These are phyloP conservation scores for Siphonodentalium dalli DNA, from an alignment of 2,888 invertebrate species.

Conservation along the genomic window DNA sequence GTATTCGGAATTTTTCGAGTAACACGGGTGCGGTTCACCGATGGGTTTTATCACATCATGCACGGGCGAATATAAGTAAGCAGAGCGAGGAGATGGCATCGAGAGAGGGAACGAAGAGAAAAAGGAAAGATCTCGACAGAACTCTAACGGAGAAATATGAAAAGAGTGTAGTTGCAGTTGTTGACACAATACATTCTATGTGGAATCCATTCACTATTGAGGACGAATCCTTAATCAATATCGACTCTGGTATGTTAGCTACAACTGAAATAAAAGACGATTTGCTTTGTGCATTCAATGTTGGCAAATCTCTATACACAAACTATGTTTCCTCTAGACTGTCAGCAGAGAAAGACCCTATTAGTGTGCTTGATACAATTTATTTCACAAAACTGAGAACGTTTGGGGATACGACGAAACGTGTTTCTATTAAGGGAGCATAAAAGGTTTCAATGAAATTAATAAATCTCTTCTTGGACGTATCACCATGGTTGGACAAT, in stretches of 20 bases:
- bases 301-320: no score
- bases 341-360: no score
- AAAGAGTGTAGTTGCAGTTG: not conserved
- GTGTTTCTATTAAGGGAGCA: no score
- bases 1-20: constrained; percentile 9
- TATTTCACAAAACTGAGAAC: no score
- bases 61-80: constrained; percentile 4
- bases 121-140: not conserved
- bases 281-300: not conserved
- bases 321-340: no score
- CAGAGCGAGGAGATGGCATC: constrained; percentile 10
- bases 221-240: not conserved
- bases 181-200: not conserved
- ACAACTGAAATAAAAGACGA: not conserved
- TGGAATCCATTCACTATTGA: not conserved
- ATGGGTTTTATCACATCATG: constrained; percentile 14
- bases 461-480: no score
- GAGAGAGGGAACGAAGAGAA: not conserved
- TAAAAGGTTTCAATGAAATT: no score
- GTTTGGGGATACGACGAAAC: no score
- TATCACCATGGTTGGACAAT: no score
- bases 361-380: no score
- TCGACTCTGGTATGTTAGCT: not conserved
- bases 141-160: not conserved
- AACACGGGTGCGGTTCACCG: constrained; percentile 14